Evolutionary conservation across 2,113 vertebrate species (phyloP).

Genomic region (Ictalurus punctatus): DNA sequence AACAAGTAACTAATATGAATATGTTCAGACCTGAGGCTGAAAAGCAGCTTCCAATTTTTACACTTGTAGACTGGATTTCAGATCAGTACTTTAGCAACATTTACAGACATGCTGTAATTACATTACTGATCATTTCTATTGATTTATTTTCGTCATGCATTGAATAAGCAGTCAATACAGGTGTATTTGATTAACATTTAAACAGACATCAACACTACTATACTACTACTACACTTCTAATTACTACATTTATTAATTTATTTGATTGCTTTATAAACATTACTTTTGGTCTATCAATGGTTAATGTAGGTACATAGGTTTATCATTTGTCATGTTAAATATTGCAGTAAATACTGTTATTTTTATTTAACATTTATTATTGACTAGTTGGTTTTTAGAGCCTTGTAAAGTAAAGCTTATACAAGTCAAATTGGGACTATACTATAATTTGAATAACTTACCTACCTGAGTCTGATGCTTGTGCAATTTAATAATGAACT

Average conservation of each 20-base stretch:
- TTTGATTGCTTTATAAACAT: neutral
- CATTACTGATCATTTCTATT: neutral
- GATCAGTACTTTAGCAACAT: neutral
- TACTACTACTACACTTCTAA: neutral
- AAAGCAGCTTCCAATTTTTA: neutral
- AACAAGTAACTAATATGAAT: neutral
- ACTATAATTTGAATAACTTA: neutral
- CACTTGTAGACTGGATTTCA: neutral
- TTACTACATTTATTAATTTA: neutral
- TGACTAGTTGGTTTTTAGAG: neutral
- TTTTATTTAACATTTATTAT: neutral
- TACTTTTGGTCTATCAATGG: neutral
- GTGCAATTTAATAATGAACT: neutral
- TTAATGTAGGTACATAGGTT: neutral
- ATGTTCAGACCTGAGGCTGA: neutral
- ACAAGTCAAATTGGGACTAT: neutral
- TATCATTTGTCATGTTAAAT: neutral
- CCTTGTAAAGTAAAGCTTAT: neutral
- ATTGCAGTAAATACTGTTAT: neutral
- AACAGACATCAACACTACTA: neutral
- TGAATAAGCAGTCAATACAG: neutral
- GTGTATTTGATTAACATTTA: neutral
- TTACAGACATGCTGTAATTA: neutral
- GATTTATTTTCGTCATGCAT: neutral
- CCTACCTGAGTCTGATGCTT: neutral